These are phyloP conservation scores for Cossypha heuglini DNA, from an alignment of 2,797 vertebrate genomes.

Conservation along the genomic window DNA sequence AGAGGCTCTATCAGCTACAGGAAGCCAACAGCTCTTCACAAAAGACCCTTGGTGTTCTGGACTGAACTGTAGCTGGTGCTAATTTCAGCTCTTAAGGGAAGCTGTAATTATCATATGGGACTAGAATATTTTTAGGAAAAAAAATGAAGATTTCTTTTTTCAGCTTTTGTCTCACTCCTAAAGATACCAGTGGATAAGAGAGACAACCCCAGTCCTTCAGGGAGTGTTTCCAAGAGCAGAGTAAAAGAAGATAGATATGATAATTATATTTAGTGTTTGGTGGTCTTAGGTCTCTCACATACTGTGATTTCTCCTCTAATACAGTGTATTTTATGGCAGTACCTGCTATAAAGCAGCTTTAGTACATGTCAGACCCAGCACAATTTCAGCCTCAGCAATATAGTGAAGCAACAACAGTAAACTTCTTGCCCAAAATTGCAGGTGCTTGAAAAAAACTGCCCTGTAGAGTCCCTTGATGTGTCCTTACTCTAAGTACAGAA, in stretches of 20 bases:
- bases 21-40: background rate
- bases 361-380: background rate
- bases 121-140: background rate
- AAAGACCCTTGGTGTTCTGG: background rate
- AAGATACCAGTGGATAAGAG: background rate
- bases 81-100: background rate
- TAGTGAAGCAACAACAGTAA: background rate
- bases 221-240: background rate
- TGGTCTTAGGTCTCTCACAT: background rate
- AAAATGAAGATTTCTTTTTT: background rate
- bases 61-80: background rate
- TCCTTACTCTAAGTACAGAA: background rate
- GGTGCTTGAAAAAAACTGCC: accelerated
- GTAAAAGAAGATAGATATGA: background rate
- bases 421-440: background rate
- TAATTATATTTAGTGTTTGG: background rate
- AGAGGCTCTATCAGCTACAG: background rate
- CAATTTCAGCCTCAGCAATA: background rate
- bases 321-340: background rate
- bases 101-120: background rate
- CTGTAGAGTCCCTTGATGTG: background rate
- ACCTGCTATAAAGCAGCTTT: background rate
- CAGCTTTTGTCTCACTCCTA: background rate
- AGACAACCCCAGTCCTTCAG: background rate
- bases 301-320: background rate